These are phyloP conservation scores for Drosophila rellima DNA, from an alignment of 2,888 invertebrate genomes.

Conservation along the genomic window DNA sequence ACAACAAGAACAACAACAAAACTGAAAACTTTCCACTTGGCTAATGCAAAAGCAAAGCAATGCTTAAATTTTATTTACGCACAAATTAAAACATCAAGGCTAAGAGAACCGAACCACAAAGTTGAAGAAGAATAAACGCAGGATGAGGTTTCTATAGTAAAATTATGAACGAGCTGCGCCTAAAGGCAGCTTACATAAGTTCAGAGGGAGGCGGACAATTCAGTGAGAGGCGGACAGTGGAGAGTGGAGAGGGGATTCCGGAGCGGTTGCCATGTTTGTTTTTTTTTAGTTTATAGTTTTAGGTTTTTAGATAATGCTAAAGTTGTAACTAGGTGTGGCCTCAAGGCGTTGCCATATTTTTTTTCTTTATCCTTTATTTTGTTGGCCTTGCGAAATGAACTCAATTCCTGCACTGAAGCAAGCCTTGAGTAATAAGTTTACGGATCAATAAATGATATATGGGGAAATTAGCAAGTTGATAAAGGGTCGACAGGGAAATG, in stretches of 20 bases:
- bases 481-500: neutral
- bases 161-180: constrained; percentile 61
- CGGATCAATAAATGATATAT: constrained; percentile 39
- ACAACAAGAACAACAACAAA: constrained; percentile 23
- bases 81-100: constrained; percentile 77
- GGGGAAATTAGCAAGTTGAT: neutral
- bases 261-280: no score
- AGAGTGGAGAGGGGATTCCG: no score
- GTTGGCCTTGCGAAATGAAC: constrained; percentile 24
- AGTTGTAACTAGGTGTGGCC: constrained; percentile 75
- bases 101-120: constrained; percentile 23
- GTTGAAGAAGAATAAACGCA: neutral
- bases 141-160: constrained; percentile 34
- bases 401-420: neutral
- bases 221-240: neutral
- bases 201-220: constrained; percentile 8
- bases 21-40: constrained; percentile 59
- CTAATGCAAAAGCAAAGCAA: constrained; percentile 71
- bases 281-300: constrained; percentile 71
- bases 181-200: constrained; percentile 65
- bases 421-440: constrained; percentile 3
- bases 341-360: constrained; percentile 51
- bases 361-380: neutral
- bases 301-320: constrained; percentile 74
- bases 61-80: constrained; percentile 76